A percentile compares a stretch with the other conserved stretches of the same genome.
Evolutionary conservation across 2,888 invertebrate genomes (phyloP).

Genomic region (Sarcophaga variegata): DNA sequence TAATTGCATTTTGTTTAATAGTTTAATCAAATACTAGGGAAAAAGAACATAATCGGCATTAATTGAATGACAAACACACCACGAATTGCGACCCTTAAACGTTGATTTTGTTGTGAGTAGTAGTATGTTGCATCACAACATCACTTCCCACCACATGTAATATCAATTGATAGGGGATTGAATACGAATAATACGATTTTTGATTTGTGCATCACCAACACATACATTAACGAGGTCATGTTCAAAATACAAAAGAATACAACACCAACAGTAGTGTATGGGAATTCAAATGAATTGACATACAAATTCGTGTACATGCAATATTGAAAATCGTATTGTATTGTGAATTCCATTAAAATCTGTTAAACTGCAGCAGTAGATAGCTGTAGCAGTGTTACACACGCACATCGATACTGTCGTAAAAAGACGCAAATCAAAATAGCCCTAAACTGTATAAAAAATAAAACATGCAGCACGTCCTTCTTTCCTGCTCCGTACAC

Average conservation of each 20-base stretch:
- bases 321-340: slow-evolving; percentile 24
- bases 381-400: neutral
- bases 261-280: neutral
- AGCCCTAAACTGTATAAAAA: slow-evolving; percentile 9
- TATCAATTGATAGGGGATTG: too few species aligned
- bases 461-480: slow-evolving; percentile 32
- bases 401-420: slow-evolving; percentile 15
- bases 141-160: too few species aligned
- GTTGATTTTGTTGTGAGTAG: too few species aligned
- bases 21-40: slow-evolving; percentile 46
- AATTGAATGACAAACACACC: slow-evolving; percentile 5
- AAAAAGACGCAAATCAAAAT: slow-evolving; percentile 43
- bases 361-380: neutral
- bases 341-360: slow-evolving; percentile 24
- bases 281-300: slow-evolving; percentile 31
- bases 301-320: slow-evolving; percentile 30
- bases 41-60: slow-evolving; percentile 22
- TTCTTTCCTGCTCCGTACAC: neutral
- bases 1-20: slow-evolving; percentile 53
- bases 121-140: neutral
- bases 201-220: neutral
- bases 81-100: neutral
- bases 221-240: neutral
- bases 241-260: neutral
- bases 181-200: too few species aligned